Evolutionary conservation across 2,113 vertebrate species (phyloP).

Genomic region (Cyprinus carpio): DNA sequence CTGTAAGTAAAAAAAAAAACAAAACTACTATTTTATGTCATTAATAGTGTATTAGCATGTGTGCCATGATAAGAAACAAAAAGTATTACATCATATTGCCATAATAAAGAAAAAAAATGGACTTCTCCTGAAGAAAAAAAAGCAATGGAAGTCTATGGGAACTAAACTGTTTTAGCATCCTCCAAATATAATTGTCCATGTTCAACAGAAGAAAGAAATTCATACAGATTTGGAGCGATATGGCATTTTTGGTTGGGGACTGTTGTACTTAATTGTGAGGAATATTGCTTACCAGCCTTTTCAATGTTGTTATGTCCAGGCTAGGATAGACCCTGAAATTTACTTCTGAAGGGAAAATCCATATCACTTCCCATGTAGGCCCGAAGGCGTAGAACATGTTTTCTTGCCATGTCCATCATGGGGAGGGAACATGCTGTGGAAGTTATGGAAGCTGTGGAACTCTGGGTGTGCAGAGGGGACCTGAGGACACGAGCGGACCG

Average conservation of each 20-base stretch:
- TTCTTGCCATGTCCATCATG: constrained; percentile 79
- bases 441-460: constrained; percentile 71
- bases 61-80: neutral
- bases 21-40: neutral
- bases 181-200: neutral
- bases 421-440: constrained; percentile 81
- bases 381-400: constrained; percentile 74
- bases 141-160: neutral
- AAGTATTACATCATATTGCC: neutral
- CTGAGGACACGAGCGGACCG: constrained; percentile 56
- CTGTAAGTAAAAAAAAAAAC: neutral
- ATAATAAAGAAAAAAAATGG: neutral
- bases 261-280: neutral
- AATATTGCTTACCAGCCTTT: neutral
- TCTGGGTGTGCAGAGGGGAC: constrained; percentile 41
- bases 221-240: neutral
- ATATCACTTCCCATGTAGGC: constrained; percentile 58
- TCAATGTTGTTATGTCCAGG: neutral
- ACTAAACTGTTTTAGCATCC: neutral
- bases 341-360: constrained; percentile 62
- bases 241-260: neutral
- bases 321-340: neutral
- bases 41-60: neutral
- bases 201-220: neutral
- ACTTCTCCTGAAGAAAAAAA: neutral